Evolutionary conservation across 2,888 invertebrate genomes (phyloP).

Genomic region (Heliconius hortense): DNA sequence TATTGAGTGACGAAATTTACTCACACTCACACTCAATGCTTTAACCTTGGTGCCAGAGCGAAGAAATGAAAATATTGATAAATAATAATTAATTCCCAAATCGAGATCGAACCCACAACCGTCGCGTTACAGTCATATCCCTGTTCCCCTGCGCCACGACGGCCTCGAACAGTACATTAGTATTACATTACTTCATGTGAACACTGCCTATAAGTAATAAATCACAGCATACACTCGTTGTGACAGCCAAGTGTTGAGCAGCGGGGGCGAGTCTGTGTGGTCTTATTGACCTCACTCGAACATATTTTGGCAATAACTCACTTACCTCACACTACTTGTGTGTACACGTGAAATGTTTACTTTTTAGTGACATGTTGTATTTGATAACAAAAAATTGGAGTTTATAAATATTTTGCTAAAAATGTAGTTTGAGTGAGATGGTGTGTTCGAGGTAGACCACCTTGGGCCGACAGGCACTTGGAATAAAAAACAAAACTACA

Average conservation of each 20-base stretch:
- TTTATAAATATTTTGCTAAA: neutral
- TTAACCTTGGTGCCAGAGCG: too few species aligned
- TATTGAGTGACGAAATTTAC: too few species aligned
- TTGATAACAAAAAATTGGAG: neutral
- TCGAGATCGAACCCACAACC: too few species aligned
- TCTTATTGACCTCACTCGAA: slow-evolving; percentile 39
- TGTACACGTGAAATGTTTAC: neutral
- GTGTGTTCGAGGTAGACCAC: neutral
- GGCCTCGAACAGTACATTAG: neutral
- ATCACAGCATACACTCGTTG: slow-evolving; percentile 44
- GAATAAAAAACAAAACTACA: too few species aligned
- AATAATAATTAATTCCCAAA: too few species aligned
- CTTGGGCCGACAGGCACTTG: too few species aligned
- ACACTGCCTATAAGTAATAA: slow-evolving; percentile 35
- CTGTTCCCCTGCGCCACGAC: too few species aligned
- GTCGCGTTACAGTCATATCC: too few species aligned
- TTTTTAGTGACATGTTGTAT: neutral
- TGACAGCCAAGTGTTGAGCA: slow-evolving; percentile 49
- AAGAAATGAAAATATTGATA: too few species aligned
- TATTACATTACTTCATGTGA: neutral
- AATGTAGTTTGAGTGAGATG: neutral
- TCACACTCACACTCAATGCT: too few species aligned
- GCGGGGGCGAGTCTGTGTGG: slow-evolving; percentile 57
- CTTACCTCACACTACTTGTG: neutral
- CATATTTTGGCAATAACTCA: slow-evolving; percentile 21